These are phyloP conservation scores for Oedothorax gibbosus DNA, from an alignment of 1,140 invertebrate genomes.

Conservation along the genomic window DNA sequence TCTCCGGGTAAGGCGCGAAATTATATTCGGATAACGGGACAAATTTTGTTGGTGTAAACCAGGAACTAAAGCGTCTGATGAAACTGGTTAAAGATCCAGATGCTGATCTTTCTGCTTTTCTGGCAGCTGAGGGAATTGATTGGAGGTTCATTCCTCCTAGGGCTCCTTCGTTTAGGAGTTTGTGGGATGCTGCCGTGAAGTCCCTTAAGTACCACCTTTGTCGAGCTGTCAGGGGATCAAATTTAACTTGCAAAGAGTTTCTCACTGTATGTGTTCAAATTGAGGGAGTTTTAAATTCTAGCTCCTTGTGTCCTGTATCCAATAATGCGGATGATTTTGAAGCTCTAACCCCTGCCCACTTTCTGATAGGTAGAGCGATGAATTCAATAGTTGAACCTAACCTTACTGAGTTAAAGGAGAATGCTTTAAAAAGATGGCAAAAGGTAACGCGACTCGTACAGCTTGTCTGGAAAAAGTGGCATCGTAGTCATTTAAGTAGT, in stretches of 20 bases:
- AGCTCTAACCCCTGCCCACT: no score
- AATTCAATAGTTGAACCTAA: no score
- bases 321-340: no score
- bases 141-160: no score
- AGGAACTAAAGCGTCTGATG: no score
- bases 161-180: slow-evolving; percentile 67
- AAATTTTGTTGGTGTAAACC: slow-evolving; percentile 54
- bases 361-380: no score
- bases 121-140: no score
- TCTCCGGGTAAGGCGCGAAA: slow-evolving; percentile 62
- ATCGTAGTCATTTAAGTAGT: neutral
- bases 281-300: slow-evolving; percentile 66
- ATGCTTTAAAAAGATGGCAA: no score
- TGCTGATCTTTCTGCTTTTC: no score
- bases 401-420: no score
- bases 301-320: slow-evolving; percentile 64
- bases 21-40: slow-evolving; percentile 57
- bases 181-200: slow-evolving; percentile 61
- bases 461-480: slow-evolving; percentile 9
- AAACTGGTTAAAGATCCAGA: no score
- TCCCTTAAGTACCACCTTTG: slow-evolving; percentile 63
- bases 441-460: no score
- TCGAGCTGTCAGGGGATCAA: slow-evolving; percentile 18
- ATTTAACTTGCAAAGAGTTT: slow-evolving; percentile 64
- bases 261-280: slow-evolving; percentile 65